A percentile compares a stretch with the other conserved stretches of the same genome.
Conservation (phyloP, 1,140 invertebrate genomes). For the Mamestra configurata region DNA sequence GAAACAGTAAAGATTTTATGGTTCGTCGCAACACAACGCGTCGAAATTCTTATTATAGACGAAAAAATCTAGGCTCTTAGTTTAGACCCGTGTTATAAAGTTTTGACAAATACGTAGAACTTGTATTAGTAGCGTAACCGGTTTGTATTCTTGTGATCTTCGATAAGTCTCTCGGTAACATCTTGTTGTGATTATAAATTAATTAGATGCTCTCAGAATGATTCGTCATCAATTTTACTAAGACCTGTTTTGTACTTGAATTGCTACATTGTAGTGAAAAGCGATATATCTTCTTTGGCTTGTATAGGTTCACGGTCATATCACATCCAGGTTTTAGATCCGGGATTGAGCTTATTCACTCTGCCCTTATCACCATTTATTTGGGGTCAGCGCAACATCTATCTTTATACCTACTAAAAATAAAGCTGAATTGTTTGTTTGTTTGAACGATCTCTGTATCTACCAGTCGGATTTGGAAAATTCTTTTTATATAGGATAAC, state of each 20-base stretch:
- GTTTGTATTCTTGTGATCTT: background rate
- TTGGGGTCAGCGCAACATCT: too few species aligned
- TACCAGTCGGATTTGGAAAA: too few species aligned
- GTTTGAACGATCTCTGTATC: too few species aligned
- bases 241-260: constrained; percentile 2
- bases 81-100: background rate
- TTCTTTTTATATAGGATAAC: too few species aligned
- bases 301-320: background rate
- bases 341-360: background rate
- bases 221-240: background rate
- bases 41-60: background rate
- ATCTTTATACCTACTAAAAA: too few species aligned
- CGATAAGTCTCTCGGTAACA: background rate
- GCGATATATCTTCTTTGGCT: background rate
- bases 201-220: constrained; percentile 12
- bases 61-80: background rate
- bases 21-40: background rate
- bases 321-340: background rate
- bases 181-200: constrained; percentile 27
- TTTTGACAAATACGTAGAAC: background rate
- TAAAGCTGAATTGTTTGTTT: too few species aligned
- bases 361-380: background rate
- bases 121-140: background rate
- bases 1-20: background rate
- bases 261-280: background rate